Evolutionary conservation across 1,140 invertebrate species (phyloP).

Genomic region (Coptotermes formosanus): DNA sequence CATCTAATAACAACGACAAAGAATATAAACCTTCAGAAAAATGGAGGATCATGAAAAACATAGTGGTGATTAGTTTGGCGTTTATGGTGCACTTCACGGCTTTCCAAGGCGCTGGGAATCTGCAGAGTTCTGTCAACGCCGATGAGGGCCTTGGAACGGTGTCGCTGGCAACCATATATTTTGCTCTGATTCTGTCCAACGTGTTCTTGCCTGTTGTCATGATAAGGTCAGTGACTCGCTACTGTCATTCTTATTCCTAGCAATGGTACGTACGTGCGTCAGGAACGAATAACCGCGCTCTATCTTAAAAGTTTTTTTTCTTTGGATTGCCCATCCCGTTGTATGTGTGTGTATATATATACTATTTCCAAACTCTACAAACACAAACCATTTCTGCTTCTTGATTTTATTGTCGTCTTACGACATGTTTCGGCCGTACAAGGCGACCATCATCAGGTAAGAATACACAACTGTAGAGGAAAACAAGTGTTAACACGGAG

Average conservation of each 20-base stretch:
- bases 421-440: too few species aligned
- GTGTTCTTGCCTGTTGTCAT: slow-evolving; percentile 74
- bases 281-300: too few species aligned
- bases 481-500: too few species aligned
- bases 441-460: too few species aligned
- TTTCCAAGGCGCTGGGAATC: slow-evolving; percentile 76
- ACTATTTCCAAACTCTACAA: too few species aligned
- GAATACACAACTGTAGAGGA: too few species aligned
- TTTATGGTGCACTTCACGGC: slow-evolving; percentile 83
- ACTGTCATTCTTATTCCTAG: not conserved
- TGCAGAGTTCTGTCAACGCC: slow-evolving; percentile 73
- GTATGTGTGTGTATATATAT: too few species aligned
- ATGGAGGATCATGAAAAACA: slow-evolving; percentile 69
- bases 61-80: slow-evolving; percentile 69
- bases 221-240: slow-evolving; percentile 59
- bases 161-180: slow-evolving; percentile 73
- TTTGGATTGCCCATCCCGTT: too few species aligned
- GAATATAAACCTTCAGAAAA: slow-evolving; percentile 51
- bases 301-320: too few species aligned
- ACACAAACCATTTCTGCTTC: too few species aligned
- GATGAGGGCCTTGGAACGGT: slow-evolving; percentile 67
- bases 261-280: too few species aligned
- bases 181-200: slow-evolving; percentile 76
- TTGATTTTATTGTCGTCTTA: too few species aligned
- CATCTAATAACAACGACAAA: not conserved